Percentiles rank a stretch among this genome's conserved stretches.
phyloP scores from a whole-genome alignment of 2,113 vertebrate species.

The Protobothrops mucrosquamatus region DNA sequence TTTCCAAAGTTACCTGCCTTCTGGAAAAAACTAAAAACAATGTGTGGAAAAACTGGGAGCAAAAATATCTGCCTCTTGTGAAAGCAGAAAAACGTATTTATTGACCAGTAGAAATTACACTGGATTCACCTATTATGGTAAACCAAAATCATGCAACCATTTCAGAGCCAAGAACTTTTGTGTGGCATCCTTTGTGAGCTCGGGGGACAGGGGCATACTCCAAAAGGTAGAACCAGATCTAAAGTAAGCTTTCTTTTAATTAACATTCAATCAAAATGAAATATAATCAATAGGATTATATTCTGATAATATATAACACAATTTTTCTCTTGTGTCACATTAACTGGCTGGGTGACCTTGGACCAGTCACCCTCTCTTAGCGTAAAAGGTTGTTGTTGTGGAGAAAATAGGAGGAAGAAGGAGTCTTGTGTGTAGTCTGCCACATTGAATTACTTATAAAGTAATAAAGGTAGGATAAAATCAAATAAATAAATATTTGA shows the following conservation, averaged over 20 bases:
- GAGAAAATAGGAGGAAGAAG: background rate
- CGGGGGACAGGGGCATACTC: background rate
- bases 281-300: background rate
- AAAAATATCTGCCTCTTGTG: background rate
- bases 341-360: background rate
- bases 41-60: background rate
- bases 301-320: background rate
- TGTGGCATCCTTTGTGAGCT: background rate
- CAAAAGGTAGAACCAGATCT: background rate
- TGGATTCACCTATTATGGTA: background rate
- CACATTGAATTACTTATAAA: background rate
- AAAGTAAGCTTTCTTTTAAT: background rate
- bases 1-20: background rate
- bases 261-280: background rate
- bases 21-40: background rate
- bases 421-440: background rate
- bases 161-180: background rate
- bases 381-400: background rate
- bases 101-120: background rate
- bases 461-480: background rate
- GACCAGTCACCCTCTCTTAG: background rate
- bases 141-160: background rate
- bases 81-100: background rate
- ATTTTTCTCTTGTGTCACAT: background rate
- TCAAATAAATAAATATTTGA: background rate